Conservation (phyloP, 1,140 invertebrate genomes). For the Tribolium madens region DNA sequence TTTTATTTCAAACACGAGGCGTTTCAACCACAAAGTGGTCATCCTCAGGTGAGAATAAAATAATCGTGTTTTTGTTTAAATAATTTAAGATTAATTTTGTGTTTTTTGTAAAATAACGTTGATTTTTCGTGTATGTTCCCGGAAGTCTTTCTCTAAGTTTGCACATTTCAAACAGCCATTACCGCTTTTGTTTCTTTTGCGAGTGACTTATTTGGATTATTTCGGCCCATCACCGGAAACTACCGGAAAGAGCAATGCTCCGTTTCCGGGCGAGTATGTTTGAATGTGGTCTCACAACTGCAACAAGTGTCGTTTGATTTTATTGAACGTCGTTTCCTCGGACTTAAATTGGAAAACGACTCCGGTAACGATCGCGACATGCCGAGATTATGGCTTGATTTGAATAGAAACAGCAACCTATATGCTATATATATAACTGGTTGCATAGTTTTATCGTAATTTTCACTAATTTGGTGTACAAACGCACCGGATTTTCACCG, state of each 20-base stretch:
- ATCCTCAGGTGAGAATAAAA: too few species aligned
- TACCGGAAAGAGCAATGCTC: not conserved
- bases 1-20: too few species aligned
- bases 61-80: too few species aligned
- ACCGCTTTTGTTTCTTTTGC: not conserved
- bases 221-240: not conserved
- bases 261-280: slow-evolving; percentile 18
- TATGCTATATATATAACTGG: slow-evolving; percentile 20
- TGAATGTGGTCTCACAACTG: slow-evolving; percentile 18
- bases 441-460: slow-evolving; percentile 20
- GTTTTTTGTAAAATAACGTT: too few species aligned
- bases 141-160: not conserved
- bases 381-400: slow-evolving; percentile 29
- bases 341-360: slow-evolving; percentile 35
- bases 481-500: not conserved
- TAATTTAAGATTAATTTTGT: too few species aligned
- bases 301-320: slow-evolving; percentile 38
- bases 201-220: not conserved
- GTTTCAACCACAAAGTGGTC: too few species aligned
- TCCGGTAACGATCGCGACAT: slow-evolving; percentile 18
- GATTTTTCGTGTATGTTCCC: too few species aligned
- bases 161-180: too few species aligned
- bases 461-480: not conserved
- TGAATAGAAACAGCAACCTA: slow-evolving; percentile 9
- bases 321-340: slow-evolving; percentile 22